Base-by-base conservation (phyloP, 2,113 vertebrate species). In the Silurus meridionalis region DNA sequence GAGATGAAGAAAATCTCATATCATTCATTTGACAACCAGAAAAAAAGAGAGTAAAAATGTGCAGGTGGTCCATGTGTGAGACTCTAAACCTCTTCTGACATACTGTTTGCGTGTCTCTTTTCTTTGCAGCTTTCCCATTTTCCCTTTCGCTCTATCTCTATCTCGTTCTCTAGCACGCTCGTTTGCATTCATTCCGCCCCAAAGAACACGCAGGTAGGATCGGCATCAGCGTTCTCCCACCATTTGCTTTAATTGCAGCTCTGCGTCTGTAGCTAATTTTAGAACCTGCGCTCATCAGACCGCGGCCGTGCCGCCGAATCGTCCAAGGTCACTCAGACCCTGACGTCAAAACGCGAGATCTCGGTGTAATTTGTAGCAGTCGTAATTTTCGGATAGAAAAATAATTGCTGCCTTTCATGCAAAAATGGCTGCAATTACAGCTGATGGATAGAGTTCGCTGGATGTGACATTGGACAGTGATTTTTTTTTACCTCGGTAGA, bases 311-410 rank as follows among this genome's bases (percentile, higher is more conserved):
- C 58, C 67, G 28, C 75, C 25, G 66, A 77, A 60, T 86, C 66
- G 28, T 55, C 53, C 85, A 88, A 90, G 89, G 89, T 90, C 87
- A 87, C 74, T 46, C 37, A 14, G 79, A 37, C 37, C 83, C 53
- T 83, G 46, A 60, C 74, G 60, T 58, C 69, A 80, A 23, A 69
- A 52, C 71, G 6, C 28, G 64, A 83, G 79, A 85, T 57, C 57
- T 64, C 37, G 61, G 50, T 50, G 23, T 23, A 82, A 83, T 52
- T 63, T 48, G 75, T 64, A 75, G 80, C 85, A 53, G 66, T 81
- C 50, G 25, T 15, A 58, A 81, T 28, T 80, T 84, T 67, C 58
- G 14, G 28, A n/a, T 53, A 15, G 77, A 57, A 82, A 78, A 64
- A 58, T 82, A 72, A 86, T 89, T 23, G 66, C 19, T 64, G 75